phyloP scores from a whole-genome alignment of 92 coral and sea anemone genomes.

The Nematostella vectensis region DNA sequence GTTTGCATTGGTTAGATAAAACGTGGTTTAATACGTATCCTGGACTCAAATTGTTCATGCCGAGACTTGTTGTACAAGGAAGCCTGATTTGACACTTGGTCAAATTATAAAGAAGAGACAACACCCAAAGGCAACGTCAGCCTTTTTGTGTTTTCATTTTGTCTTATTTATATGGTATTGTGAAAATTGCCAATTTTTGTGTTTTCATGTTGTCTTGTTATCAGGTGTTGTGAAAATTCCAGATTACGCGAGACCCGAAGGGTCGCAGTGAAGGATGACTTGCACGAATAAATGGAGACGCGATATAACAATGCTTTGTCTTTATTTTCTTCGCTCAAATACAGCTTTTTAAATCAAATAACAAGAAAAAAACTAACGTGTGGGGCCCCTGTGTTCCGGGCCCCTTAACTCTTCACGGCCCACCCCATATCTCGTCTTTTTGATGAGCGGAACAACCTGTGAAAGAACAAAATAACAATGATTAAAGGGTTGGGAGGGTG shows the following conservation, averaged over 20 bases:
- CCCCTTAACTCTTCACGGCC: not conserved
- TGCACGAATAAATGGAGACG: constrained; percentile 47
- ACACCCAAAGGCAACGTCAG: too few species aligned
- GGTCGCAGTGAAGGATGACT: constrained; percentile 40
- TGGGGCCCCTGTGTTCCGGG: not conserved
- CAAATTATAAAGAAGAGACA: too few species aligned
- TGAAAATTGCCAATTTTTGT: too few species aligned
- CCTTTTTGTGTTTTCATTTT: too few species aligned
- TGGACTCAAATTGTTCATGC: too few species aligned
- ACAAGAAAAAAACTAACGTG: not conserved
- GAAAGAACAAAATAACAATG: not conserved
- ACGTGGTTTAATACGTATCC: too few species aligned
- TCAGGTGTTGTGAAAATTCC: too few species aligned
- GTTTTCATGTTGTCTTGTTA: too few species aligned
- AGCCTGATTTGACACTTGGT: too few species aligned
- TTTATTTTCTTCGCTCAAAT: not conserved
- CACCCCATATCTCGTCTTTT: not conserved
- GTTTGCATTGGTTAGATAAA: too few species aligned
- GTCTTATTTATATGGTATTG: too few species aligned
- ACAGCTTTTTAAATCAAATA: not conserved
- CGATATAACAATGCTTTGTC: constrained; percentile 4
- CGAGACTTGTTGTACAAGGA: too few species aligned
- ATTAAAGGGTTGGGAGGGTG: constrained; percentile 1
- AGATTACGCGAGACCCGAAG: constrained; percentile 12
- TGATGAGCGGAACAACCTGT: not conserved